Evolutionary conservation across 2,797 vertebrate species (phyloP), one percentile per base, ranked within the genome.

Genomic region (Gephyroberyx darwinii): DNA sequence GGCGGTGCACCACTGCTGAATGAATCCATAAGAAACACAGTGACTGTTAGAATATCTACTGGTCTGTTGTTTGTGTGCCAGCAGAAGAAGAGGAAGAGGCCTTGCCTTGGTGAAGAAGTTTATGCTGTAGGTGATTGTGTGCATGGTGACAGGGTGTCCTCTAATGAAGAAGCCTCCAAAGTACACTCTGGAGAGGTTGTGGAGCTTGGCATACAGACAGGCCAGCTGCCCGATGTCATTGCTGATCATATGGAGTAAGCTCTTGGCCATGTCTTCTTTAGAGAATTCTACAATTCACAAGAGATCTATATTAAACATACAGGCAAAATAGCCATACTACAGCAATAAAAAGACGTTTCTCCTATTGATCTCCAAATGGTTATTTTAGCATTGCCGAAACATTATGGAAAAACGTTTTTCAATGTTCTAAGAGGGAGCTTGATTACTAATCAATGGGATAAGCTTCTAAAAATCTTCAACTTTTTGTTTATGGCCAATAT

Each of bases 131-230:
- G 96, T 98, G 90, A 99, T 98, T 16, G 98, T 98, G 89, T 97
- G 97, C 98, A 99, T 99, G 80, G 98, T 99, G 73, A 96, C 96
- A 0, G 98, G 98, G 83, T 99, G 98, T 63, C 97, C 98, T 54
- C 98, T 93, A 71, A 99, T 99, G 78, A 99, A 99, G 88, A 99
- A 99, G 2, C 98, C 98, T 50, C 98, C 98, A 1, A 99, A 99
- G 84, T 99, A 99, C 0, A 99, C 97, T 33, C 95, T 91, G 83
- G 93, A 92, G 63, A 99, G 87, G 87, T 94, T 91, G 87, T 99
- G 97, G 3, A 98, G 95, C 74, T 91, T 94, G 16, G 98, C 98
- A 16, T 99, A 93, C 19, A 99, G 96, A 76, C 97, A 99, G 87
- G 98, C 97, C 45, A 99, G 95, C 91, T 99, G 98, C 5, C 98